A percentile compares a stretch with the other conserved stretches of the same genome.
Evolutionary conservation across 2,113 vertebrate species (phyloP).

Genomic region (Piaya cayana): DNA sequence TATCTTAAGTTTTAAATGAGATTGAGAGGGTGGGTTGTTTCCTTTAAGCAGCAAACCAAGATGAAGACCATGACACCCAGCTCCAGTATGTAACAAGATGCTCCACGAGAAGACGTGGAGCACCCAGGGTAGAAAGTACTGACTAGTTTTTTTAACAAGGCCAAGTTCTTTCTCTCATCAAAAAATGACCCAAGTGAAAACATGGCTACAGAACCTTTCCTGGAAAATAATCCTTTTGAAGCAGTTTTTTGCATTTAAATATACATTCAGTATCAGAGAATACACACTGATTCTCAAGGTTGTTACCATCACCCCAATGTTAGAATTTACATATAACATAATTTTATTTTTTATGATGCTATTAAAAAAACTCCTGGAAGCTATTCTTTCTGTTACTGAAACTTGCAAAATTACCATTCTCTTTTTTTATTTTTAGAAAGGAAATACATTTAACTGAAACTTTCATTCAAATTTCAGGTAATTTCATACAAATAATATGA

Average conservation of each 20-base stretch:
- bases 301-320: background rate
- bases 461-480: background rate
- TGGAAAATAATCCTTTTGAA: background rate
- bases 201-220: background rate
- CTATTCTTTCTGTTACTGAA: constrained; percentile 7
- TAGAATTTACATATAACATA: background rate
- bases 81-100: background rate
- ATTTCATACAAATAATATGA: background rate
- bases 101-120: background rate
- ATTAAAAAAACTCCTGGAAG: background rate
- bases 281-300: background rate
- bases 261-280: background rate
- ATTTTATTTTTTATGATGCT: background rate
- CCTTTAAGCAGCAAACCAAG: background rate
- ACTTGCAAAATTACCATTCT: background rate
- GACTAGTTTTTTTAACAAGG: background rate
- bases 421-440: background rate
- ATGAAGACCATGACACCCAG: background rate
- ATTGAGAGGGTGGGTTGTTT: rapidly evolving
- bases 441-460: background rate
- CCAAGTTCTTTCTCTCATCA: background rate
- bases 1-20: background rate
- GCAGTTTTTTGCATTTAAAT: background rate
- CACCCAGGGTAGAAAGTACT: background rate
- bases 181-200: background rate